Evolutionary conservation across 2,888 invertebrate genomes (phyloP), one percentile per base, ranked within the genome.

Genomic region (Dysmachus trigonus): DNA sequence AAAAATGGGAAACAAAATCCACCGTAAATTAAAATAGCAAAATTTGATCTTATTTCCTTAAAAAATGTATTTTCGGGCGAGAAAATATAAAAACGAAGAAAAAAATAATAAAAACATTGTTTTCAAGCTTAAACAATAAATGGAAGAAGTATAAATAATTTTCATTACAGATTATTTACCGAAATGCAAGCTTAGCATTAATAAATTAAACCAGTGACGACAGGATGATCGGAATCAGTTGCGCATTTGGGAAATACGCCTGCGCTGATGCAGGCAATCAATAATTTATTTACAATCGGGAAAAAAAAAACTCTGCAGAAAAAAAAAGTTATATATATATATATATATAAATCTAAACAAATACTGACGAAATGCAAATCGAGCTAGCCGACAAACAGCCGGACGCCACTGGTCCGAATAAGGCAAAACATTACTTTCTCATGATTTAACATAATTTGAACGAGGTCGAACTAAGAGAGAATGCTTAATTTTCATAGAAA

Each of bases 81-180:
- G 38, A 77, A 77, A 72, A 72, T 38, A 83, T 83, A 71, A 72
- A 72, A 71, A 62, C 62, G 13, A 51, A 27, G 27, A 27, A 72
- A 15, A 35, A 51, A 83, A 72, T 22, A 83, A 83, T 71, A 72
- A 83, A 41, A 38, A 72, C 5, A 38, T 72, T 41, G 31, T 83
- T 72, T 51, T 35, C 18, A 71, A 71, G 82, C 82, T 71, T 83
- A 83, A 83, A 72, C 83, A 72, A 83, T 83, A 72, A 83, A 72
- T 71, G 83, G 72, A 83, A 77, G 77, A 77, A 83, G 41, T 41
- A 83, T 41, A 72, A 38, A 83, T 71, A 83, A 72, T 71, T 41
- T 83, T 30, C 30, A 18, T 31, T 81, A 71, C 1, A 72, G 41
- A 30, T 30, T 83, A 53, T 31, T 51, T 72, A 83, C 72, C 83